A percentile compares a stretch with the other conserved stretches of the same genome.
phyloP scores from a whole-genome alignment of 2,797 vertebrate genomes.

The Scyliorhinus canicula region DNA sequence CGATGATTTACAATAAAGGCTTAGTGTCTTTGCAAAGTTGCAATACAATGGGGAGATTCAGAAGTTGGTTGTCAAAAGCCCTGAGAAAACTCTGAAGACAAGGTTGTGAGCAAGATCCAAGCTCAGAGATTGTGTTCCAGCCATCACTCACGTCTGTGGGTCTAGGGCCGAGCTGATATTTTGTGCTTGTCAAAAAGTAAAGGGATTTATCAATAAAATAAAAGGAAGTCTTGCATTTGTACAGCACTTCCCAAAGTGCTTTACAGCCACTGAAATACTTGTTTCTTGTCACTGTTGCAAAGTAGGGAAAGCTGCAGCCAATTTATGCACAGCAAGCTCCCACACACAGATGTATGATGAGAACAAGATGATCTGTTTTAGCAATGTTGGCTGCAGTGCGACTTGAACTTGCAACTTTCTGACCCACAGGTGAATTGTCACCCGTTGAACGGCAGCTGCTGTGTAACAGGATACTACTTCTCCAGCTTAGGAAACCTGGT shows the following conservation, averaged over 20 bases:
- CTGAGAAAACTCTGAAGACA: neutral
- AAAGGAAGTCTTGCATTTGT: neutral
- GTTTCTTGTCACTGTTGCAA: neutral
- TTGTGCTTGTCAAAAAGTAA: neutral
- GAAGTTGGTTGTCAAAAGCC: neutral
- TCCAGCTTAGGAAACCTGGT: neutral
- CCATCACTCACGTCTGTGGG: neutral
- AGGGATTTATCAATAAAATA: neutral
- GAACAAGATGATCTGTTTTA: neutral
- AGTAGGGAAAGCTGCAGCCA: neutral
- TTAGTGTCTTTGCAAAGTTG: neutral
- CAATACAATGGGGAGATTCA: constrained; percentile 19
- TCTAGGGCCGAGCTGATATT: too few species aligned
- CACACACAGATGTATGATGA: neutral
- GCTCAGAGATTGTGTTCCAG: constrained; percentile 10
- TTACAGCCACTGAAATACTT: neutral
- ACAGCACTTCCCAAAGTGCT: neutral
- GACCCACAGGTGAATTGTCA: neutral
- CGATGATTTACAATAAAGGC: neutral
- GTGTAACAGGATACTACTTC: neutral
- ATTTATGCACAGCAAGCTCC: neutral
- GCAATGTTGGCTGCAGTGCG: neutral
- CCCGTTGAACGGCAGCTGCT: neutral
- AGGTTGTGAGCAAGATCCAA: neutral
- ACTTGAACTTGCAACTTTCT: neutral